phyloP scores from a whole-genome alignment of 2,888 invertebrate genomes.

The Tolmerus cingulatus region DNA sequence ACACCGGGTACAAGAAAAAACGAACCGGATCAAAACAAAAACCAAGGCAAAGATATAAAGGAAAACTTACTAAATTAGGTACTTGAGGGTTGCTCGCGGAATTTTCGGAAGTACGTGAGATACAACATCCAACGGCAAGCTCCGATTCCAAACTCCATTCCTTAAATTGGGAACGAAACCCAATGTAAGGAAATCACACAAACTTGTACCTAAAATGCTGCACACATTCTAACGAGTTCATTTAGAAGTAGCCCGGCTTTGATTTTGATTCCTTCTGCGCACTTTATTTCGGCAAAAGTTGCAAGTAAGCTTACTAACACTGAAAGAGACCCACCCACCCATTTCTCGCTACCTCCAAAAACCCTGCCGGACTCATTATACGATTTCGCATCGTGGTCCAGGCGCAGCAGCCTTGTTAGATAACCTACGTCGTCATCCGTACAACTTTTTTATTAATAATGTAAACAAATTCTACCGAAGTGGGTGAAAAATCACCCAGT shows the following conservation, averaged over 20 bases:
- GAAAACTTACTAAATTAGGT: conserved; percentile 18
- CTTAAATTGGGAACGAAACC: conserved; percentile 12
- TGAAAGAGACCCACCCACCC: not conserved
- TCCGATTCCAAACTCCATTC: conserved; percentile 27
- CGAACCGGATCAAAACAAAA: conserved; percentile 27
- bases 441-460: not conserved
- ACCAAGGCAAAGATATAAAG: not conserved
- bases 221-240: conserved; percentile 39
- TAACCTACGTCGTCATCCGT: not conserved
- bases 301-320: conserved; percentile 36
- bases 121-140: conserved; percentile 39
- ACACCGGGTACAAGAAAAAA: not conserved
- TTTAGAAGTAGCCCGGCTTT: conserved; percentile 36
- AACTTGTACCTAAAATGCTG: conserved; percentile 19
- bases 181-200: conserved; percentile 20
- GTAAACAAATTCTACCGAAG: conserved; percentile 3
- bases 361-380: not conserved
- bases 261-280: conserved; percentile 48
- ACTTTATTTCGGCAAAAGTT: conserved; percentile 41
- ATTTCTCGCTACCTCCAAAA: not conserved
- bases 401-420: not conserved
- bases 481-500: conserved; percentile 23
- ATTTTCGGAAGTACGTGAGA: not conserved
- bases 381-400: not conserved
- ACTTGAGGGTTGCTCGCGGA: not conserved